Evolutionary conservation across 2,888 invertebrate genomes (phyloP).

Genomic region (Acleris cristana): DNA sequence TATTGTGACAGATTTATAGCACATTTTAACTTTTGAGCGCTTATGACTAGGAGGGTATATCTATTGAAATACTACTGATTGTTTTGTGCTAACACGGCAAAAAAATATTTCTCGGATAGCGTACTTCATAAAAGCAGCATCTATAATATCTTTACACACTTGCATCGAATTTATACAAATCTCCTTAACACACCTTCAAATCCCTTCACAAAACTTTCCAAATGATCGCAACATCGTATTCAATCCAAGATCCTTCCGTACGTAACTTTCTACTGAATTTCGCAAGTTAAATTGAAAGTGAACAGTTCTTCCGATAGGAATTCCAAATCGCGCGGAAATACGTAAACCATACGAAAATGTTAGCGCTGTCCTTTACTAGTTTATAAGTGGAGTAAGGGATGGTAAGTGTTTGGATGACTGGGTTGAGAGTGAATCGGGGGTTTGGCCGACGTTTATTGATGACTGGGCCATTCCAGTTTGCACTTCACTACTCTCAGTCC

Average conservation of each 20-base stretch:
- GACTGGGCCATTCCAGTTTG: conserved; percentile 48
- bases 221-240: conserved; percentile 19
- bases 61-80: too few species aligned
- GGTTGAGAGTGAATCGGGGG: conserved; percentile 18
- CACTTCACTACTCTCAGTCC: conserved; percentile 38
- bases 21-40: too few species aligned
- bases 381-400: conserved; percentile 15
- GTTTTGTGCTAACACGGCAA: too few species aligned
- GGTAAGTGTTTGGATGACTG: conserved; percentile 6
- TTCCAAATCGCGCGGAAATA: conserved; percentile 9
- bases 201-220: conserved; percentile 1
- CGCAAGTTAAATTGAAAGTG: conserved; percentile 61
- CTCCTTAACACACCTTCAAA: not conserved
- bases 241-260: conserved; percentile 5
- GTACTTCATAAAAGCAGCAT: not conserved
- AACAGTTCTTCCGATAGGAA: conserved; percentile 36
- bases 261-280: conserved; percentile 46
- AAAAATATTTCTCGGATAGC: too few species aligned
- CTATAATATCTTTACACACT: not conserved
- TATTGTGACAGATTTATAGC: too few species aligned
- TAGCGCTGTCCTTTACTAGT: conserved; percentile 13
- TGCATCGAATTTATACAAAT: too few species aligned
- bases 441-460: conserved; percentile 52
- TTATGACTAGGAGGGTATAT: too few species aligned
- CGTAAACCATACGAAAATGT: conserved; percentile 2